Evolutionary conservation across 1,140 invertebrate species (phyloP).

Genomic region (Orchestia grillus): DNA sequence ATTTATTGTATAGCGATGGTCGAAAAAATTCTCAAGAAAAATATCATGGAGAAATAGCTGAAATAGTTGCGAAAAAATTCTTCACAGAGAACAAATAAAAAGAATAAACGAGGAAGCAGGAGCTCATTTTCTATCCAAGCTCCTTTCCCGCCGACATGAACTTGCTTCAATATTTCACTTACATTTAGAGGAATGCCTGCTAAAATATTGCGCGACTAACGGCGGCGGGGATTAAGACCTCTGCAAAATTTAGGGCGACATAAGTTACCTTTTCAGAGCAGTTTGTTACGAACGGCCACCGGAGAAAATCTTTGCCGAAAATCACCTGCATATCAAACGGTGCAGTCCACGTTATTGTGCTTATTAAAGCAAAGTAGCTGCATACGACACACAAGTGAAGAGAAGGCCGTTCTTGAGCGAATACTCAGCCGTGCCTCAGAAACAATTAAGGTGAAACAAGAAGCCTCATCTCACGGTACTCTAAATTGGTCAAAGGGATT

Average conservation of each 20-base stretch:
- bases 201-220: background rate
- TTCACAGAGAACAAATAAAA: background rate
- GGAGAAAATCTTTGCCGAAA: background rate
- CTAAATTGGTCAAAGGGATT: too few species aligned
- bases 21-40: too few species aligned
- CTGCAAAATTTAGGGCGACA: constrained; percentile 1
- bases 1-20: too few species aligned
- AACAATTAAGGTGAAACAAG: too few species aligned
- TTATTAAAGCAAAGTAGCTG: background rate
- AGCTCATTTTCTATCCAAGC: background rate
- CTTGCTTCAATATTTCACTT: background rate
- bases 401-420: background rate
- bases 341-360: background rate
- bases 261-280: background rate
- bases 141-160: background rate
- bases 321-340: background rate
- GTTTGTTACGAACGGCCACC: background rate
- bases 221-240: background rate
- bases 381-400: background rate
- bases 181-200: background rate
- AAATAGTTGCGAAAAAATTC: background rate
- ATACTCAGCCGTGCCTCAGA: too few species aligned
- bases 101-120: background rate
- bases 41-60: too few species aligned
- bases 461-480: too few species aligned